phyloP scores from a whole-genome alignment of 2,888 invertebrate genomes.

The Schrankia costaestrigalis region DNA sequence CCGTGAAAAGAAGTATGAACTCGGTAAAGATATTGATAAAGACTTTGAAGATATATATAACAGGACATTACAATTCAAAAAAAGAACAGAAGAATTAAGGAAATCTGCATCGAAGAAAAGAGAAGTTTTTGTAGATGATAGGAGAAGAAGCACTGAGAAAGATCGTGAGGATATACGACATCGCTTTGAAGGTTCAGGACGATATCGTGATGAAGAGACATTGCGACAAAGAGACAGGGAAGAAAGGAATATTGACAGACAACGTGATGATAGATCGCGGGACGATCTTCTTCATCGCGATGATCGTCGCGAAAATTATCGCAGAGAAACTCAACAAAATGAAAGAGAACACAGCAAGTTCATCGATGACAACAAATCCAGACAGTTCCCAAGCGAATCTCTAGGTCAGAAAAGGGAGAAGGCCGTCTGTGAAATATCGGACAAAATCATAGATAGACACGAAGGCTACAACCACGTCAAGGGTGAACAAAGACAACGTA shows the following conservation, averaged over 20 bases:
- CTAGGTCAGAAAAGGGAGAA: slow-evolving; percentile 51
- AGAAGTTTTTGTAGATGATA: slow-evolving; percentile 28
- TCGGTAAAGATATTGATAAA: slow-evolving; percentile 41
- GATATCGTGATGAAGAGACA: slow-evolving; percentile 21
- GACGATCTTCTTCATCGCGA: slow-evolving; percentile 10
- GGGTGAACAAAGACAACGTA: slow-evolving; percentile 37
- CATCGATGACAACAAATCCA: background rate
- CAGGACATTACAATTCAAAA: slow-evolving; percentile 56
- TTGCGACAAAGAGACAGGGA: slow-evolving; percentile 9
- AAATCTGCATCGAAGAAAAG: slow-evolving; percentile 30
- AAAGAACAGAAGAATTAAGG: slow-evolving; percentile 55
- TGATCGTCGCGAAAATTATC: slow-evolving; percentile 3
- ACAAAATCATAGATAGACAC: slow-evolving; percentile 48
- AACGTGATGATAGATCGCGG: slow-evolving; percentile 6
- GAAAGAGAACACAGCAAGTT: background rate
- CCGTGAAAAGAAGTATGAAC: slow-evolving; percentile 25
- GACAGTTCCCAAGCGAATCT: background rate
- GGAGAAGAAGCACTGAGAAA: slow-evolving; percentile 15
- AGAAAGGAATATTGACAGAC: slow-evolving; percentile 5
- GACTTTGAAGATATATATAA: slow-evolving; percentile 64
- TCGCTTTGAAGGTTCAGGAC: slow-evolving; percentile 17
- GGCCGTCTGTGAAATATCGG: slow-evolving; percentile 52
- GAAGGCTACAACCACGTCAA: slow-evolving; percentile 32
- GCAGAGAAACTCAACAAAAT: slow-evolving; percentile 3
- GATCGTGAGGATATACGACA: slow-evolving; percentile 23